phyloP scores from a whole-genome alignment of 92 coral and sea anemone species.

The Metridium senile region DNA sequence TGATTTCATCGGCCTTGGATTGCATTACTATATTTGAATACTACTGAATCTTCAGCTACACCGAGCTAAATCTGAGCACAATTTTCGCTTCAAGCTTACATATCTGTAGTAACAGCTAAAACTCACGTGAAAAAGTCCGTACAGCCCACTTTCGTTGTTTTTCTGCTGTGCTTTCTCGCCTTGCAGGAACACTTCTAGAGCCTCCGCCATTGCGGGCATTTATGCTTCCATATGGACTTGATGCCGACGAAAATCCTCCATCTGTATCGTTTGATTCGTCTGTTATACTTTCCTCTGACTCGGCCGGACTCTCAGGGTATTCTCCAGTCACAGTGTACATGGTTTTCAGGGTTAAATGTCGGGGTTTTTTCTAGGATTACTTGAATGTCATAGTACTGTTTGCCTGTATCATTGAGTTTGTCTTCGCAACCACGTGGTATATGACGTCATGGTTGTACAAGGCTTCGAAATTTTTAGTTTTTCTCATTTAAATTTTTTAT shows the following conservation, averaged over 20 bases:
- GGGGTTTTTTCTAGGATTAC: not conserved
- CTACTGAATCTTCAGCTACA: not conserved
- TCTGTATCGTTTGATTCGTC: slow-evolving; percentile 35
- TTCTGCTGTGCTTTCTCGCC: slow-evolving; percentile 33
- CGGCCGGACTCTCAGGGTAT: slow-evolving; percentile 43
- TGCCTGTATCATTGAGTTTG: not conserved
- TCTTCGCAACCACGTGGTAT: not conserved
- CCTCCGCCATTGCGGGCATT: slow-evolving; percentile 9
- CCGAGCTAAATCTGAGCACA: not conserved
- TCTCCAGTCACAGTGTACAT: slow-evolving; percentile 30
- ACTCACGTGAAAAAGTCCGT: slow-evolving; percentile 33
- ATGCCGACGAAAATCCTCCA: not conserved
- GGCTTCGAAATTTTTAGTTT: not conserved
- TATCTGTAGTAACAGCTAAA: not conserved
- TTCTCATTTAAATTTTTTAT: no score
- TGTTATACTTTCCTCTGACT: slow-evolving; percentile 40
- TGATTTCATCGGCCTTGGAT: no score
- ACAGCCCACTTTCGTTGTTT: slow-evolving; percentile 51
- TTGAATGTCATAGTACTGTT: not conserved
- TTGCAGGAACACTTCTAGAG: slow-evolving; percentile 11
- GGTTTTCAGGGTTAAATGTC: no score
- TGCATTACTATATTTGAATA: no score
- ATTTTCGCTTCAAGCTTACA: not conserved
- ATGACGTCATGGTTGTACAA: not conserved
- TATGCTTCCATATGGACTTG: slow-evolving; percentile 14